A percentile compares a stretch with the other conserved stretches of the same genome.
These are phyloP conservation scores for Carpatolechia fugitivella DNA, from an alignment of 2,888 invertebrate species.

Conservation along the genomic window DNA sequence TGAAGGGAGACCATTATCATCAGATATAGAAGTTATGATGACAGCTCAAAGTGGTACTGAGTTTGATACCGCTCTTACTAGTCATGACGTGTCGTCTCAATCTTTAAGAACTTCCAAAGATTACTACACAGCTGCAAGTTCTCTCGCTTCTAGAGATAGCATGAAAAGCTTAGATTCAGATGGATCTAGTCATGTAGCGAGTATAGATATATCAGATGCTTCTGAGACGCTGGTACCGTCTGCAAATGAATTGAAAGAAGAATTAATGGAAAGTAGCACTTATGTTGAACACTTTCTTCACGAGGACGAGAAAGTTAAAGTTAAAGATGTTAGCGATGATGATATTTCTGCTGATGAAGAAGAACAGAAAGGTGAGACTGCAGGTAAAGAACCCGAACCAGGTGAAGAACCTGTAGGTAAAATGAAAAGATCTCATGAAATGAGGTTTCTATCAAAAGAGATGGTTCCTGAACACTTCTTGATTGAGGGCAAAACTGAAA, in stretches of 20 bases:
- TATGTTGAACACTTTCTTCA: slow-evolving; percentile 76
- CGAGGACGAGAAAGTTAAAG: slow-evolving; percentile 56
- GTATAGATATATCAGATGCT: slow-evolving; percentile 93
- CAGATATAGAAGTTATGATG: slow-evolving; percentile 90
- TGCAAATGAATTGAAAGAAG: slow-evolving; percentile 88
- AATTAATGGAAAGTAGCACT: slow-evolving; percentile 82
- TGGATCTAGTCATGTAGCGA: slow-evolving; percentile 92
- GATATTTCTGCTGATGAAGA: slow-evolving; percentile 80
- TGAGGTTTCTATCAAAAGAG: slow-evolving; percentile 88
- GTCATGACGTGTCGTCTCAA: slow-evolving; percentile 85
- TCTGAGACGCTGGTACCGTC: slow-evolving; percentile 97
- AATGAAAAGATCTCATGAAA: slow-evolving; percentile 94
- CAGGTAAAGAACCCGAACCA: slow-evolving; percentile 72
- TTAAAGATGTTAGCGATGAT: slow-evolving; percentile 70
- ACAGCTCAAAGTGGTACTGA: slow-evolving; percentile 89
- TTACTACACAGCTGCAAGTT: slow-evolving; percentile 91
- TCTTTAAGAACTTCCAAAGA: slow-evolving; percentile 89
- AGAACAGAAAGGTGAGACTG: slow-evolving; percentile 61
- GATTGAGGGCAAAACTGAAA: slow-evolving; percentile 60
- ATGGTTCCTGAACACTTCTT: slow-evolving; percentile 73
- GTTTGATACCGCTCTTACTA: slow-evolving; percentile 91
- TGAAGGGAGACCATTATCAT: slow-evolving; percentile 90
- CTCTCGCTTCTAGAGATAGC: slow-evolving; percentile 93
- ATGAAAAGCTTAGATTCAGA: slow-evolving; percentile 94
- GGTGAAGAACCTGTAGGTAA: slow-evolving; percentile 80